phyloP scores from a whole-genome alignment of 2,113 vertebrate species.

The Lanius ludovicianus region DNA sequence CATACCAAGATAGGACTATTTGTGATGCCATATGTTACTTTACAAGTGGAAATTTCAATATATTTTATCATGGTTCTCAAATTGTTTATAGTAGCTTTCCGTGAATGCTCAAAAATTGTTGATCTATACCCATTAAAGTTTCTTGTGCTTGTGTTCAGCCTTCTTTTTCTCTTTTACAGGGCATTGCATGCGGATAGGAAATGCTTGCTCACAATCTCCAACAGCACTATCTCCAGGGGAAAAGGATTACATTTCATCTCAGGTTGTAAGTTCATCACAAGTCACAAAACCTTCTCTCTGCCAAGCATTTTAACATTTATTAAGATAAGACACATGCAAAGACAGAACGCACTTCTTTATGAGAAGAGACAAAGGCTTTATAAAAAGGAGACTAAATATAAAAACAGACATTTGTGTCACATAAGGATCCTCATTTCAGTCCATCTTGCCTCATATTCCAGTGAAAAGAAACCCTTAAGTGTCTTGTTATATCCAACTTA shows the following conservation, averaged over 20 bases:
- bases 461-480: not conserved
- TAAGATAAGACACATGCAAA: not conserved
- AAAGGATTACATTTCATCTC: not conserved
- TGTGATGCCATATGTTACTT: not conserved
- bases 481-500: not conserved
- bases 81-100: not conserved
- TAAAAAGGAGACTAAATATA: not conserved
- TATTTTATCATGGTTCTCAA: not conserved
- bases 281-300: not conserved
- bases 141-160: not conserved
- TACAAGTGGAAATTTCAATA: not conserved
- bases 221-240: not conserved
- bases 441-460: not conserved
- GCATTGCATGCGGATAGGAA: not conserved
- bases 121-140: not conserved
- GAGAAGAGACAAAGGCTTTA: not conserved
- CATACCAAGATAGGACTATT: not conserved
- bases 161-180: not conserved
- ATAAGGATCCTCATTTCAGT: not conserved
- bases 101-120: not conserved
- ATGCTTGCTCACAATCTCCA: not conserved
- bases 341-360: not conserved
- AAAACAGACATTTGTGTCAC: not conserved
- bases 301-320: not conserved
- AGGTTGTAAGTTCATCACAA: not conserved